These are phyloP conservation scores for Sipha flava DNA, from an alignment of 1,140 invertebrate species.

Conservation along the genomic window DNA sequence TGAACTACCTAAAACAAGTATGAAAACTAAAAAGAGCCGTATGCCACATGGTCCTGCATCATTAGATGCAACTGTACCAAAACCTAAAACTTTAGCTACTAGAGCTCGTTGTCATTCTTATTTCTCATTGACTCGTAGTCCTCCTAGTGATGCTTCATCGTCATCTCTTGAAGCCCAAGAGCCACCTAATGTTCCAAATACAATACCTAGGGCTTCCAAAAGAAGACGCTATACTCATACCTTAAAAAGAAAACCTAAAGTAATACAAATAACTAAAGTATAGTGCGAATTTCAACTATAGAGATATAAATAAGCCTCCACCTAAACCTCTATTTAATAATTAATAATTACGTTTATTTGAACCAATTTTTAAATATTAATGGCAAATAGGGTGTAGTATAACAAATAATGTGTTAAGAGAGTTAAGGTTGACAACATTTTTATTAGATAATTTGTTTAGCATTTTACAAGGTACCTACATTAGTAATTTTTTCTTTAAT, in stretches of 20 bases:
- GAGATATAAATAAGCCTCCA: too few relatives aligned
- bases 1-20: slow-evolving; percentile 13
- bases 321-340: not conserved
- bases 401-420: not conserved
- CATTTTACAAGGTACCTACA: not conserved
- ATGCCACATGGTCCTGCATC: slow-evolving; percentile 12
- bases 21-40: slow-evolving; percentile 14
- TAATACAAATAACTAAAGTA: slow-evolving; percentile 24
- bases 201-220: slow-evolving; percentile 41
- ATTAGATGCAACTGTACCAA: not conserved
- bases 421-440: not conserved
- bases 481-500: not conserved
- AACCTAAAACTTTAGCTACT: slow-evolving; percentile 32
- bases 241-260: slow-evolving; percentile 24
- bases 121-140: slow-evolving; percentile 41
- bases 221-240: slow-evolving; percentile 33
- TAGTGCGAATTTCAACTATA: not conserved
- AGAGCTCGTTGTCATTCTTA: slow-evolving; percentile 41
- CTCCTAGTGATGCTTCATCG: slow-evolving; percentile 41
- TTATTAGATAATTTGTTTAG: not conserved
- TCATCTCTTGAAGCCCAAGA: slow-evolving; percentile 40
- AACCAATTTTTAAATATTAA: not conserved
- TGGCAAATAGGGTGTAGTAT: not conserved
- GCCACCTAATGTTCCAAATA: slow-evolving; percentile 38
- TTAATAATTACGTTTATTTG: not conserved